Conservation (phyloP, 1,140 invertebrate species). For the Caligus rogercresseyi region DNA sequence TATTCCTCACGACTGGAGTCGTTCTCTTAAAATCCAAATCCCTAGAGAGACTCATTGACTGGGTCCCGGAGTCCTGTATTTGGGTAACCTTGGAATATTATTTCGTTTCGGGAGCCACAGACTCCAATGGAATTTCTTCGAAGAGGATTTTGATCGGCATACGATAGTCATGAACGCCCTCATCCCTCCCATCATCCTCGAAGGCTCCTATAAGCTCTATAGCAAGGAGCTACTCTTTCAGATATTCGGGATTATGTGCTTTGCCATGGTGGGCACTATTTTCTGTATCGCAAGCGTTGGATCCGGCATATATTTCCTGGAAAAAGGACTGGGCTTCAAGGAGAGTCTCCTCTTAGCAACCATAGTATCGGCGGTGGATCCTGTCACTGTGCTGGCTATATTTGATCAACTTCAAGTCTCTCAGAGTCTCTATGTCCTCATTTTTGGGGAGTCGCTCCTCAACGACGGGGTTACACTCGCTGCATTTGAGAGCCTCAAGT, state of each 20-base stretch:
- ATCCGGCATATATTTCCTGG: conserved; percentile 52
- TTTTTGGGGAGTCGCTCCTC: conserved; percentile 91
- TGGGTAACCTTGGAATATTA: not conserved
- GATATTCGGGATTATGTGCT: conserved; percentile 35
- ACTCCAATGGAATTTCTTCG: not conserved
- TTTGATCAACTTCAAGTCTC: conserved; percentile 98
- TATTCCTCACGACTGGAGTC: not conserved
- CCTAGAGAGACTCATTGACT: not conserved
- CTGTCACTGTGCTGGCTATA: conserved; percentile 87
- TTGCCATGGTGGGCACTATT: conserved; percentile 38
- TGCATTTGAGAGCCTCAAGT: conserved; percentile 32
- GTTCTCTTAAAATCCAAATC: not conserved
- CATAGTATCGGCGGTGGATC: conserved; percentile 89
- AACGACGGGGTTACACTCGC: conserved; percentile 89
- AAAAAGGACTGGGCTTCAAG: conserved; percentile 50
- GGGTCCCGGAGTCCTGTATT: not conserved
- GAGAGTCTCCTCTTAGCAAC: conserved; percentile 82
- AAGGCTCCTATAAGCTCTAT: conserved; percentile 34
- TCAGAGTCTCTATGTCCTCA: conserved; percentile 92
- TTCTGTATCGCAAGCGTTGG: conserved; percentile 36
- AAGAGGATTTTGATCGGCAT: not conserved
- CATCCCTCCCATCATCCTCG: conserved; percentile 31
- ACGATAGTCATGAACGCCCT: conserved; percentile 17
- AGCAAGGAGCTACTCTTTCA: conserved; percentile 36
- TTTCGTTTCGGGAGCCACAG: not conserved